Base-by-base conservation (phyloP, 2,113 vertebrate genomes). In the human (Homo sapiens) region DNA sequence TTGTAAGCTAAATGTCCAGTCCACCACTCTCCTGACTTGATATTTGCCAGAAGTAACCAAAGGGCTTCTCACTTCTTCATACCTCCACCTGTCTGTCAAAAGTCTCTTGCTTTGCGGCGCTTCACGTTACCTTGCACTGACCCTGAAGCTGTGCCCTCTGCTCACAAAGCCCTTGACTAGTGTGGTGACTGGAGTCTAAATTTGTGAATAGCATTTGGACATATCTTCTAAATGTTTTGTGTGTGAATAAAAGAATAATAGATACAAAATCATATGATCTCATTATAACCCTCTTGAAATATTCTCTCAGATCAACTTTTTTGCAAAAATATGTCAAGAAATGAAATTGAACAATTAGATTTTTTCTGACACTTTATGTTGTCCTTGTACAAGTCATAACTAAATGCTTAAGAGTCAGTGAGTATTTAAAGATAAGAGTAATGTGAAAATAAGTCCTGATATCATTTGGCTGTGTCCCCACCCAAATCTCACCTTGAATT, bases 1-100 rank as follows among this genome's bases (percentile, higher is more conserved):
- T 20, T 4, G 2, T 45, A 27, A 70, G 18, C 30, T 55, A 9
- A 9, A n/a, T 2, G 1, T 45, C 13, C 0, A 6, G 5, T 80
- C 61, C 8, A 35, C 55, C 50, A 9, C 0, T 10, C 38, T 61
- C 48, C 40, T 75, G 30, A 64, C 8, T 38, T 7, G 1, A 20
- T 6, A 8, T 32, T 32, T 55, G 66, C 14, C 4, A 68, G 22
- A 70, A 32, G 6, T 3, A 7, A 35, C 45, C 0, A 0, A 40
- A 32, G 4, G 14, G 11, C 27, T 70, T 9, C 30, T 14, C 7
- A 8, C 3, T 20, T 40, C 32, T 38, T 87, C 55, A 38, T 70
- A 40, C 0, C 2, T 76, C 72, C 32, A 10, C 2, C 25, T 12
- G 6, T n/a, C n/a, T 32, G 7, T 18, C 84, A 18, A 90, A 18